Evolutionary conservation across 2,113 vertebrate genomes (phyloP).

Genomic region (Pelecanus crispus): DNA sequence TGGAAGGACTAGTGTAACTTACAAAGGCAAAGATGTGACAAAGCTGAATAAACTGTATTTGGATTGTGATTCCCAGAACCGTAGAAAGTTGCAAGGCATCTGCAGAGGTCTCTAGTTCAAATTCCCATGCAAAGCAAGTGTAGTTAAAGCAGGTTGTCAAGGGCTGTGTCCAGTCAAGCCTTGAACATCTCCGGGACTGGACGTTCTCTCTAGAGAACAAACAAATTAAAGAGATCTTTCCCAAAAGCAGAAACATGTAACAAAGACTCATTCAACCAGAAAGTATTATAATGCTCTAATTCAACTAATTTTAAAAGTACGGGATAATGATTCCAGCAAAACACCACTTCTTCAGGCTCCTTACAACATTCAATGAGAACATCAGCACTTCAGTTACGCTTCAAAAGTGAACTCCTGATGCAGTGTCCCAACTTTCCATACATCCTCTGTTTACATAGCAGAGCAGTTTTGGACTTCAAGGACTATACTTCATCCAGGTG

Average conservation of each 20-base stretch:
- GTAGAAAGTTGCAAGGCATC: not conserved
- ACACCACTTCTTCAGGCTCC: not conserved
- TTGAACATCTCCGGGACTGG: not conserved
- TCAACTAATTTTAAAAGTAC: not conserved
- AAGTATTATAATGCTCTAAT: not conserved
- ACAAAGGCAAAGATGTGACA: not conserved
- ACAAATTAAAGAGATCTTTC: not conserved
- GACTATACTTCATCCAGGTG: not conserved
- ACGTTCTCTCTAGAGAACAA: not conserved
- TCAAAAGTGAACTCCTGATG: not conserved
- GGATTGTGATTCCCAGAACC: not conserved
- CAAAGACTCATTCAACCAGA: not conserved
- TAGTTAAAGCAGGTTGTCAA: not conserved
- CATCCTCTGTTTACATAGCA: not conserved
- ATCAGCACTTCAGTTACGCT: not conserved
- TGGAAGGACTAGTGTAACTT: not conserved
- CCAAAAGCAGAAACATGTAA: not conserved
- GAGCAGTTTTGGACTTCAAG: not conserved
- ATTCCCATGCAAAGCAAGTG: not conserved
- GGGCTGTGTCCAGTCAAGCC: no score
- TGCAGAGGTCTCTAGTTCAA: not conserved
- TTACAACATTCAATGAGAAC: not conserved
- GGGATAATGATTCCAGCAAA: not conserved
- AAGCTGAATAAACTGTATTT: not conserved
- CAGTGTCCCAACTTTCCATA: not conserved